These are phyloP conservation scores for Cebidichthys violaceus DNA, from an alignment of 2,113 vertebrate species.

Conservation along the genomic window DNA sequence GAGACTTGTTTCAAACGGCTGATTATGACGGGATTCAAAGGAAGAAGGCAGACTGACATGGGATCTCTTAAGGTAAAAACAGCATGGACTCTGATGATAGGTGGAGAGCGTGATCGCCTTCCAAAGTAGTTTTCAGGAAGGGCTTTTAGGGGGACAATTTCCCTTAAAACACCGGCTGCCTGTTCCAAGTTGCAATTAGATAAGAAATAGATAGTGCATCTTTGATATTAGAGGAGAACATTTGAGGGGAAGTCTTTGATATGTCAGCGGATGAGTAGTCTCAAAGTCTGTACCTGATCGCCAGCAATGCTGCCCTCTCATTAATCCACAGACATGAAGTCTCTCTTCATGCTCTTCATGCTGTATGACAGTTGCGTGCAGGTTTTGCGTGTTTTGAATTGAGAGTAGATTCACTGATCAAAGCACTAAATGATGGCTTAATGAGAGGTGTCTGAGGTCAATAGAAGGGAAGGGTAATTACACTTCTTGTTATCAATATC, in stretches of 20 bases:
- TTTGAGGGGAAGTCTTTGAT: constrained; percentile 58
- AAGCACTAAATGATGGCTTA: constrained; percentile 58
- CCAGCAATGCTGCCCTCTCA: constrained; percentile 63
- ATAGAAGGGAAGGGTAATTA: constrained; percentile 37
- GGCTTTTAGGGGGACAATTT: constrained; percentile 10
- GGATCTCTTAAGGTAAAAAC: constrained; percentile 40
- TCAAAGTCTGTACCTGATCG: constrained; percentile 4
- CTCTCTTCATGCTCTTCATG: constrained; percentile 14
- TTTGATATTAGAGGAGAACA: constrained; percentile 50
- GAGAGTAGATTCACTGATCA: constrained; percentile 52
- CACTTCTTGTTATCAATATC: constrained; percentile 49
- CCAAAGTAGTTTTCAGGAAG: constrained; percentile 48
- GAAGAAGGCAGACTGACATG: constrained; percentile 46
- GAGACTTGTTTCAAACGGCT: constrained; percentile 15
- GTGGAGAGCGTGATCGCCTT: constrained; percentile 28
- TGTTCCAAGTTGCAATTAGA: constrained; percentile 42
- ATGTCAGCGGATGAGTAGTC: constrained; percentile 50
- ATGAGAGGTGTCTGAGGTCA: constrained; percentile 62
- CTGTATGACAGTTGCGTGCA: constrained; percentile 47
- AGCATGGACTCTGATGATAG: constrained; percentile 53
- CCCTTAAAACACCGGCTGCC: background rate
- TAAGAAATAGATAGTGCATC: constrained; percentile 30
- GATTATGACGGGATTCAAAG: constrained; percentile 51
- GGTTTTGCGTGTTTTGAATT: constrained; percentile 53
- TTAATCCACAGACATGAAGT: constrained; percentile 66